Evolutionary conservation across 2,888 invertebrate genomes (phyloP).

Genomic region (Notodromas monacha): DNA sequence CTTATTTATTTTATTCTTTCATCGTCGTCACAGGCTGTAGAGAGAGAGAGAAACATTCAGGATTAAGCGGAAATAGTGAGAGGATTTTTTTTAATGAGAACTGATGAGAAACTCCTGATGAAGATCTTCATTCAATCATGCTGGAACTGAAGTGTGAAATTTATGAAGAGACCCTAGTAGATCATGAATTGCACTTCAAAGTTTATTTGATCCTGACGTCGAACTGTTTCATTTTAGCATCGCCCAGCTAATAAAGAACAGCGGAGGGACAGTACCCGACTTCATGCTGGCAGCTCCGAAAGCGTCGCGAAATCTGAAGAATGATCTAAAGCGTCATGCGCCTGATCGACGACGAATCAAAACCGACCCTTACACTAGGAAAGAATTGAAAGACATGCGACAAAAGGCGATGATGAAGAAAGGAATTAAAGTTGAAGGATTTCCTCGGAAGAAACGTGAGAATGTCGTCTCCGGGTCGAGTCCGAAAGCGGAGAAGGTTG

Average conservation of each 20-base stretch:
- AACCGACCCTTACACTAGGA: slow-evolving; percentile 9
- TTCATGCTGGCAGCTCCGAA: slow-evolving; percentile 50
- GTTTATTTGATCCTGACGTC: background rate
- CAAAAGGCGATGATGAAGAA: no score
- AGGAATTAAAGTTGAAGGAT: no score
- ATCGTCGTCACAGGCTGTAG: no score
- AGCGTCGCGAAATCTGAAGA: slow-evolving; percentile 26
- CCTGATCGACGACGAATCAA: slow-evolving; percentile 17
- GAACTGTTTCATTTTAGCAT: slow-evolving; percentile 26
- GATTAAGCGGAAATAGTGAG: no score
- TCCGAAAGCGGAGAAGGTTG: no score
- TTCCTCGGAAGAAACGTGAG: no score
- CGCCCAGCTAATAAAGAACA: slow-evolving; percentile 55
- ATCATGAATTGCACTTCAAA: background rate
- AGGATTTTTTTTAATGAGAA: no score
- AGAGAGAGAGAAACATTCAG: no score
- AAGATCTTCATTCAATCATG: background rate
- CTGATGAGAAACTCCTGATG: no score
- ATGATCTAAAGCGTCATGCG: slow-evolving; percentile 23
- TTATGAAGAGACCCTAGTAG: background rate
- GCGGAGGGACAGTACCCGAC: slow-evolving; percentile 67
- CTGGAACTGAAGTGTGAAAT: slow-evolving; percentile 5
- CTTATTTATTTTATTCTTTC: no score
- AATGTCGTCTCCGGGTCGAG: no score
- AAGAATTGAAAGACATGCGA: slow-evolving; percentile 8